phyloP scores from a whole-genome alignment of 1,140 invertebrate genomes.

The Whitmania pigra region DNA sequence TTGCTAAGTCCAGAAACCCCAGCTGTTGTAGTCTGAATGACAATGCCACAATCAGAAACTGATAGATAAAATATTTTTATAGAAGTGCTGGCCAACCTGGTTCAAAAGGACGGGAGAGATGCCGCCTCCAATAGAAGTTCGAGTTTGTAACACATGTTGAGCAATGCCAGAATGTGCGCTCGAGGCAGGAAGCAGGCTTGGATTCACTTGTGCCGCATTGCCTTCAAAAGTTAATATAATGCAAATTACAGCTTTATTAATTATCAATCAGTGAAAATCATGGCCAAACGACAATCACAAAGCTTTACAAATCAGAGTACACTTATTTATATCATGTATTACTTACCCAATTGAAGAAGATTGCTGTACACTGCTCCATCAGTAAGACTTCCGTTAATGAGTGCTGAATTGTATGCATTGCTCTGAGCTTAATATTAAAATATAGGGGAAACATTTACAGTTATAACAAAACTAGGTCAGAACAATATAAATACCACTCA shows the following conservation, averaged over 20 bases:
- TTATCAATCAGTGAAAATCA: neutral
- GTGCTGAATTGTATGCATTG: slow-evolving; percentile 15
- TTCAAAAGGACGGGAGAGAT: slow-evolving; percentile 58
- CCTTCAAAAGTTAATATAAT: slow-evolving; percentile 18
- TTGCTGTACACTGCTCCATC: slow-evolving; percentile 35
- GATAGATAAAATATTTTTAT: neutral
- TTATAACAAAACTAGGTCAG: too few species aligned
- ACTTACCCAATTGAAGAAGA: slow-evolving; percentile 33
- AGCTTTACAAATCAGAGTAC: neutral
- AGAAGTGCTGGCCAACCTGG: slow-evolving; percentile 26
- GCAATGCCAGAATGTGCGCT: slow-evolving; percentile 44
- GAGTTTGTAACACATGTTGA: slow-evolving; percentile 35
- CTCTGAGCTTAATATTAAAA: neutral
- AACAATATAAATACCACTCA: neutral
- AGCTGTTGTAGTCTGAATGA: neutral
- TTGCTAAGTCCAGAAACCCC: neutral
- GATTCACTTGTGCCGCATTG: slow-evolving; percentile 38
- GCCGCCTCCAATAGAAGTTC: slow-evolving; percentile 60
- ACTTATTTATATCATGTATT: neutral
- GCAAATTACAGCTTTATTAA: neutral
- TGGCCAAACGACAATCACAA: neutral
- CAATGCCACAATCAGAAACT: neutral
- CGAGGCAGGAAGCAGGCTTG: slow-evolving; percentile 45
- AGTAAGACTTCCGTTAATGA: slow-evolving; percentile 11
- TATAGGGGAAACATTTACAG: too few species aligned